Conservation (phyloP, 2,797 vertebrate genomes). For the Meriones psammophilus region DNA sequence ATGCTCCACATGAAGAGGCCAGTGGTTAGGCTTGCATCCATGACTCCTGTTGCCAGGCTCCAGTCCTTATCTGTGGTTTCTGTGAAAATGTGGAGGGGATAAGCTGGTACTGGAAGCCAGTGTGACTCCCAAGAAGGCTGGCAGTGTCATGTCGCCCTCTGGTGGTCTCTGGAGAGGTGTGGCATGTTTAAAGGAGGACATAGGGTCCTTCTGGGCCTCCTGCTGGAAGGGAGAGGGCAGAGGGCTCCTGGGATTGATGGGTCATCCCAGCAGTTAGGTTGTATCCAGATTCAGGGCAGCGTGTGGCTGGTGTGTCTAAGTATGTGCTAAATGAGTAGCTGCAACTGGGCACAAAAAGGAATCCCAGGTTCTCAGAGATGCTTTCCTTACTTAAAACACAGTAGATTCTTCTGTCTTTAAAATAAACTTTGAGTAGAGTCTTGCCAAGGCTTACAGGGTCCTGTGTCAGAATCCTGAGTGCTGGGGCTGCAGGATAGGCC, state of each 20-base stretch:
- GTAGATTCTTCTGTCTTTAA: neutral
- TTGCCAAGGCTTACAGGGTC: neutral
- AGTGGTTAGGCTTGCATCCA: conserved; percentile 64
- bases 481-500: neutral
- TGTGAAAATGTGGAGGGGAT: neutral
- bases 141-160: conserved; percentile 64
- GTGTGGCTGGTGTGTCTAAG: rapidly evolving
- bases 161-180: neutral
- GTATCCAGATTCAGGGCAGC: rapidly evolving
- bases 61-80: conserved; percentile 48
- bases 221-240: neutral
- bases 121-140: rapidly evolving
- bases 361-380: neutral
- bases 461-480: neutral
- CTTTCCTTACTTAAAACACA: neutral
- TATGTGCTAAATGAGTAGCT: rapidly evolving
- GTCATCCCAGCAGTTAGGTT: neutral
- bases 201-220: neutral
- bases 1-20: conserved; percentile 57
- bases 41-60: conserved; percentile 46
- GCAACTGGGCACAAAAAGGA: neutral
- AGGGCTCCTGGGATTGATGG: neutral
- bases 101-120: neutral
- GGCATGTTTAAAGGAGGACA: neutral
- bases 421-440: neutral